Base-by-base conservation (phyloP, 2,888 invertebrate species). In the Philereme transversata region DNA sequence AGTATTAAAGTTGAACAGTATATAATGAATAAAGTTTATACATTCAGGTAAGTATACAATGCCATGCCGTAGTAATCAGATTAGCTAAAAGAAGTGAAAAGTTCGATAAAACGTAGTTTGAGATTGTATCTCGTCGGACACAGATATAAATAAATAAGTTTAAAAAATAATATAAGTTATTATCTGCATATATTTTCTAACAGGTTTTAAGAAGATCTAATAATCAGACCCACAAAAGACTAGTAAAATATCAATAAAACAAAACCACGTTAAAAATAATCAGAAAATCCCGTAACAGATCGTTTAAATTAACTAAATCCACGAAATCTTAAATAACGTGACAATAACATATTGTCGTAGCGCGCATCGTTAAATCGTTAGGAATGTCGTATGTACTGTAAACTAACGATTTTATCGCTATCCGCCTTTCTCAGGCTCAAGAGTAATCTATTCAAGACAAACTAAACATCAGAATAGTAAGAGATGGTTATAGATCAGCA, bases 291-390 rank as follows among this genome's bases (percentile, higher is more conserved):
- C 64, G 72, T 82, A 83, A 87, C 85, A 84, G 87, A 86, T 84
- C 79, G 84, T 77, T 78, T 74, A 79, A 82, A 86, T 84, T 79
- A 83, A 77, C 86, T 83, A 83, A 86, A 87, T 81, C 79, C 70
- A 64, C 72, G 72, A 76, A 81, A 79, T 82, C 79, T 82, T 81
- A 84, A 84, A 83, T 83, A 78, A 81, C 82, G 79, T 87, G 89
- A 88, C 89, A 86, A 84, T 85, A 86, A 88, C 82, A 83, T 77
- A 87, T 79, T 78, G 83, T 79, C 73, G 72, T 8, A 6, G 40
- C 60, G 68, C 77, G 79, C 69, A 67, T 82, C 79, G 84, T 83
- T 83, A 82, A 77, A 76, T 72, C 75, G 75, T 67, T 72, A 68
- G 76, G 78, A 80, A 87, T 88, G 84, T 84, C 83, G 82, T 77